A percentile compares a stretch with the other conserved stretches of the same genome.
Evolutionary conservation across 2,888 invertebrate genomes (phyloP).

Genomic region (Sphecodes monilicornis): DNA sequence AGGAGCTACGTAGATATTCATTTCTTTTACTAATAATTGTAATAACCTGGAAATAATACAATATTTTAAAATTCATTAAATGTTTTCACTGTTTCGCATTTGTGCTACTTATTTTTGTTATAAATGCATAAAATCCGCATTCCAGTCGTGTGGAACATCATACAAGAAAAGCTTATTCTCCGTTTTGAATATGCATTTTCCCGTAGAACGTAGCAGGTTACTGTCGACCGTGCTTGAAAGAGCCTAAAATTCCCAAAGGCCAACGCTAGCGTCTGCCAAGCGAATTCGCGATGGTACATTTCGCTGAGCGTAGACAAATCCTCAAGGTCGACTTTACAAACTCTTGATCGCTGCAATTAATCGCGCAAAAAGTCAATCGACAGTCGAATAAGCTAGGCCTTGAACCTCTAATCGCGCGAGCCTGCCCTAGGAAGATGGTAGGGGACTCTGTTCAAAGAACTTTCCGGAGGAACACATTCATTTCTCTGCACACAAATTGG

Average conservation of each 20-base stretch:
- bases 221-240: no score
- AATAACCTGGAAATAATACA: no score
- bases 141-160: no score
- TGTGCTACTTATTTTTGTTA: no score
- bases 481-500: not conserved
- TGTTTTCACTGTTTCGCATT: no score
- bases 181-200: no score
- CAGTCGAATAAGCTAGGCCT: slow-evolving; percentile 28
- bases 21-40: no score
- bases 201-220: no score
- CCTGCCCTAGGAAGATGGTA: not conserved
- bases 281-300: not conserved
- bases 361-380: slow-evolving; percentile 44
- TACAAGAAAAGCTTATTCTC: no score
- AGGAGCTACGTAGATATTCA: no score
- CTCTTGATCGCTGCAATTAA: slow-evolving; percentile 66
- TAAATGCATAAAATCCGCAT: no score
- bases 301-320: not conserved
- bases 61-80: no score
- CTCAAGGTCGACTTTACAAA: slow-evolving; percentile 77
- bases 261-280: not conserved
- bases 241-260: not conserved
- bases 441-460: slow-evolving; percentile 1
- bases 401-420: slow-evolving; percentile 46
- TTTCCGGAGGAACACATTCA: slow-evolving; percentile 5